Evolutionary conservation across 2,113 vertebrate species (phyloP).

Genomic region (Leucopsar rothschildi): DNA sequence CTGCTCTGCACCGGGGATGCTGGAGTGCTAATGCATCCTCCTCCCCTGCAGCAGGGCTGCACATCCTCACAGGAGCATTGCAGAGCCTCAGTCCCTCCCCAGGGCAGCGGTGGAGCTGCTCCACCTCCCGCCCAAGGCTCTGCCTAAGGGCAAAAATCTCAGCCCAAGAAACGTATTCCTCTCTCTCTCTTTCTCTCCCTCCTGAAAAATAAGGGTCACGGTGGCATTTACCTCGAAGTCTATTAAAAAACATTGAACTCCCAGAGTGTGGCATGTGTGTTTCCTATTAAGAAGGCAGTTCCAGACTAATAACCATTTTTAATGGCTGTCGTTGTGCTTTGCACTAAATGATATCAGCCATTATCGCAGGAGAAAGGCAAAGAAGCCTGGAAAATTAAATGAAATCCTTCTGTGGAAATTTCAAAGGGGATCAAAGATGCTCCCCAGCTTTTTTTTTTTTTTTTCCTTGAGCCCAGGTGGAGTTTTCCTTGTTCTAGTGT

Average conservation of each 20-base stretch:
- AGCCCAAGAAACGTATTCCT: not conserved
- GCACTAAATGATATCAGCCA: slow-evolving; percentile 32
- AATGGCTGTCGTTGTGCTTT: slow-evolving; percentile 48
- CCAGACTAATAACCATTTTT: slow-evolving; percentile 65
- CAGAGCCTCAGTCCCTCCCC: not conserved
- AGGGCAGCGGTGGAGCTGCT: not conserved
- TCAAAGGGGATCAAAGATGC: slow-evolving; percentile 18
- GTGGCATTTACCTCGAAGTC: slow-evolving; percentile 50
- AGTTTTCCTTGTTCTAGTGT: not conserved
- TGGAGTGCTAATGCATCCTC: not conserved
- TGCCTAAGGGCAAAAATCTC: slow-evolving; percentile 50
- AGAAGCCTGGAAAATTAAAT: slow-evolving; percentile 46
- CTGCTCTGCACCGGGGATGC: not conserved
- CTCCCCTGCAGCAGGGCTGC: not conserved
- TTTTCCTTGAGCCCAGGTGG: not conserved
- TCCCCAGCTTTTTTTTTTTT: not conserved
- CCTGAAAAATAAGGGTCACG: slow-evolving; percentile 9
- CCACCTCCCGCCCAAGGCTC: slow-evolving; percentile 40
- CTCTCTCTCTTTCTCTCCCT: not conserved
- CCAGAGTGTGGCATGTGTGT: slow-evolving; percentile 47
- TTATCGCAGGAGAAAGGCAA: slow-evolving; percentile 28
- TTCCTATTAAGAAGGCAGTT: slow-evolving; percentile 56
- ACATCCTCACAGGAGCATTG: not conserved
- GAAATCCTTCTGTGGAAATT: slow-evolving; percentile 31
- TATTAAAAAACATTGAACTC: slow-evolving; percentile 21